phyloP scores from a whole-genome alignment of 2,113 vertebrate species.

The Chloropsis hardwickii region DNA sequence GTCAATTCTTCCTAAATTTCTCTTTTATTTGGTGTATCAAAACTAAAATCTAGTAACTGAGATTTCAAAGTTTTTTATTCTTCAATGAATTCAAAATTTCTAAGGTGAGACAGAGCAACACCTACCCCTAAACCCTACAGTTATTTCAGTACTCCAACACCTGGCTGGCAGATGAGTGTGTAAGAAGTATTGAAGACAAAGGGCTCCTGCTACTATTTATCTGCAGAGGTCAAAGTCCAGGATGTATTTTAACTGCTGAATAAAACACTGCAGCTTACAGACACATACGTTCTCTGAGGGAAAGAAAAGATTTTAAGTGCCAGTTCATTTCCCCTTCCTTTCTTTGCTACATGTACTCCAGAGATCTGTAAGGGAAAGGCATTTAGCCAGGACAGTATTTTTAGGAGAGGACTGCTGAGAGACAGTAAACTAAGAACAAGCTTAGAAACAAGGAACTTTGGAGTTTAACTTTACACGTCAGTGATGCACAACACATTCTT shows the following conservation, averaged over 20 bases:
- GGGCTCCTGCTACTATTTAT: neutral
- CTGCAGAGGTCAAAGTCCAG: neutral
- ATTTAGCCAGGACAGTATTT: neutral
- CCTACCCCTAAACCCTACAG: neutral
- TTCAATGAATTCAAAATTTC: neutral
- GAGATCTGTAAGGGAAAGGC: neutral
- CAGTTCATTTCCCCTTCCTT: neutral
- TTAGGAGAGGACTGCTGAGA: neutral
- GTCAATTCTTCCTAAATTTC: neutral
- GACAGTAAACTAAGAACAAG: neutral
- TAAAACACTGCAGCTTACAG: neutral
- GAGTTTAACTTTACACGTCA: neutral
- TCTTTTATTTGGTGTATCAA: neutral
- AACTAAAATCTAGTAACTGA: neutral
- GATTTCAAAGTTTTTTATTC: neutral
- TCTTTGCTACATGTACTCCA: neutral
- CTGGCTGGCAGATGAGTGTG: neutral
- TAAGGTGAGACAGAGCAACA: neutral
- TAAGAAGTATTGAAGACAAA: neutral
- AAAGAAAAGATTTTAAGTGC: neutral
- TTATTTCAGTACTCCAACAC: neutral
- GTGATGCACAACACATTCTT: neutral
- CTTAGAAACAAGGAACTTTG: neutral
- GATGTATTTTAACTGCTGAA: conserved; percentile 7
- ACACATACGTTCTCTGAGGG: neutral